Evolutionary conservation across 2,888 invertebrate genomes (phyloP).

Genomic region (Ligdia adustata): DNA sequence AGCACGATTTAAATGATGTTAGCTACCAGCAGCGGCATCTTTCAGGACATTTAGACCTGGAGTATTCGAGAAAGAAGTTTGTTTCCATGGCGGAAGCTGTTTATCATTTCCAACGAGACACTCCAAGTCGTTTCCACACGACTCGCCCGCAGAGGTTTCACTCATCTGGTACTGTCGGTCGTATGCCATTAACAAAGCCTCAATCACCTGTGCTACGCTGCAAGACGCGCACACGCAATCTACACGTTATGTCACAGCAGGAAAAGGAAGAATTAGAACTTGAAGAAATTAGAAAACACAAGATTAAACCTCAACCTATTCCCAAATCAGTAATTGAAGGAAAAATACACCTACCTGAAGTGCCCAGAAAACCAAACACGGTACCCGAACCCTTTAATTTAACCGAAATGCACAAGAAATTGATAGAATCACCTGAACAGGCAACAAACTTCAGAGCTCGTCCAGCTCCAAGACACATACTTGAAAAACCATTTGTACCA

Average conservation of each 20-base stretch:
- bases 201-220: slow-evolving; percentile 82
- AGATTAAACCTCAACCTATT: slow-evolving; percentile 87
- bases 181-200: slow-evolving; percentile 68
- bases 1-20: slow-evolving; percentile 48
- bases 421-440: slow-evolving; percentile 45
- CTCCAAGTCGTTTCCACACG: slow-evolving; percentile 83
- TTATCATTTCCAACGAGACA: slow-evolving; percentile 81
- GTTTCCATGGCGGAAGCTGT: slow-evolving; percentile 85
- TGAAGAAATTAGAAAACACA: slow-evolving; percentile 86
- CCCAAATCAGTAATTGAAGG: slow-evolving; percentile 84
- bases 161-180: slow-evolving; percentile 47
- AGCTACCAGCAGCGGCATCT: slow-evolving; percentile 52
- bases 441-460: slow-evolving; percentile 83
- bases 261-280: slow-evolving; percentile 85
- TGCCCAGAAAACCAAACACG: slow-evolving; percentile 82
- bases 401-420: slow-evolving; percentile 80
- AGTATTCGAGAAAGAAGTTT: slow-evolving; percentile 71
- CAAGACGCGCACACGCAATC: slow-evolving; percentile 80
- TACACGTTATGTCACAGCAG: slow-evolving; percentile 80
- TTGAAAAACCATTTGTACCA: slow-evolving; percentile 70
- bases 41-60: slow-evolving; percentile 43
- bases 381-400: slow-evolving; percentile 86
- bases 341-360: slow-evolving; percentile 72
- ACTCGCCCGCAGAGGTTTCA: slow-evolving; percentile 55
- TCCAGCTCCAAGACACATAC: slow-evolving; percentile 84